A percentile compares a stretch with the other conserved stretches of the same genome.
Conservation (phyloP, 37 sponge, comb jelly and placozoan species). For the Crambe crambe region DNA sequence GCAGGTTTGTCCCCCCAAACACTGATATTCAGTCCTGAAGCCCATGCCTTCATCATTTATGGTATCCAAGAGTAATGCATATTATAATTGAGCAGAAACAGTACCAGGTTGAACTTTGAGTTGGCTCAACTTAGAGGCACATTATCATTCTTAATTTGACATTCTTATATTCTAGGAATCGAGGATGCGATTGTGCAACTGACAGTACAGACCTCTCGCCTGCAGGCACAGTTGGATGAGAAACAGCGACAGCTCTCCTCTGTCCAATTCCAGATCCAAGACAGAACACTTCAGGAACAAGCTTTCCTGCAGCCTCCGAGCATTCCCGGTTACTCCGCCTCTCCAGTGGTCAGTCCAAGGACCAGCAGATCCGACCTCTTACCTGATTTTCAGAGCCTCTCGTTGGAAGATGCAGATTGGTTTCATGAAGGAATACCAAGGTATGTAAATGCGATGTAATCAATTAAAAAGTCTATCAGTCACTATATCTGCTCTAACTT, state of each 20-base stretch:
- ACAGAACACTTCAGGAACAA: neutral
- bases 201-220: neutral
- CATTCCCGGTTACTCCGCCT: neutral
- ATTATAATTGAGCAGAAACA: too few species aligned
- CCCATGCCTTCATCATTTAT: too few species aligned
- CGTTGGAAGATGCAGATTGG: constrained; percentile 63
- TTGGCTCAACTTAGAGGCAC: too few species aligned
- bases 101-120: too few species aligned
- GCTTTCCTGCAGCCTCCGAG: neutral
- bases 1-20: too few species aligned
- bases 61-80: too few species aligned
- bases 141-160: too few species aligned
- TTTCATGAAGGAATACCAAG: constrained; percentile 55
- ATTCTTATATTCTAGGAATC: too few species aligned
- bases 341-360: neutral
- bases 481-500: too few species aligned
- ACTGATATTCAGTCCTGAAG: too few species aligned
- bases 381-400: constrained; percentile 21
- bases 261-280: constrained; percentile 7
- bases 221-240: constrained; percentile 21
- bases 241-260: constrained; percentile 1
- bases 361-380: neutral
- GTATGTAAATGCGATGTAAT: constrained; percentile 29
- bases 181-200: constrained; percentile 20
- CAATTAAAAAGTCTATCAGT: neutral